Percentiles rank a stretch among this genome's conserved stretches.
These are phyloP conservation scores for Psephotus haematonotus DNA, from an alignment of 2,113 vertebrate species.

Conservation along the genomic window DNA sequence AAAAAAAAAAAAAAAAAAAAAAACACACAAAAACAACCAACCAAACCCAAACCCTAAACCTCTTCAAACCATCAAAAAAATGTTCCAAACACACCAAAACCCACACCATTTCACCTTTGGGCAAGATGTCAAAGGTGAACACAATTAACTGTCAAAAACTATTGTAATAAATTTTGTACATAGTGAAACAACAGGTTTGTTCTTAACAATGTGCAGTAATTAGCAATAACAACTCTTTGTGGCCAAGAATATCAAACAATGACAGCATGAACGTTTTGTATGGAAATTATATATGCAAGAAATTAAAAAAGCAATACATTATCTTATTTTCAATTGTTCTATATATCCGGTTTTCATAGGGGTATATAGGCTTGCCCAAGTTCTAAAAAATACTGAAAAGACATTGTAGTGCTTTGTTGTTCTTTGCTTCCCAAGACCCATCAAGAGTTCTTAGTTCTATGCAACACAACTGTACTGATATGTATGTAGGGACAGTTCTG, in stretches of 20 bases:
- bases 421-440: not conserved
- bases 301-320: not conserved
- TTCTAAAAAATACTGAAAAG: not conserved
- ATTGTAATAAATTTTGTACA: not conserved
- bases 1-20: not conserved
- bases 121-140: not conserved
- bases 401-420: not conserved
- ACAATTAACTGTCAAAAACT: not conserved
- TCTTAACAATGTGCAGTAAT: not conserved
- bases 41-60: not conserved
- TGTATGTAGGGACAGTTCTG: not conserved
- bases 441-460: not conserved
- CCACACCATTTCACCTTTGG: not conserved
- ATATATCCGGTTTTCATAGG: not conserved
- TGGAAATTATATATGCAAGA: not conserved
- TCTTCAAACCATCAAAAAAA: not conserved
- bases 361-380: fast-evolving
- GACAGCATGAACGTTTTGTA: not conserved
- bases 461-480: not conserved
- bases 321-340: not conserved
- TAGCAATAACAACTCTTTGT: not conserved
- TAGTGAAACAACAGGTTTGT: not conserved
- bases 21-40: not conserved
- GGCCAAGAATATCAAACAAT: not conserved
- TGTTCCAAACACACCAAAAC: not conserved